These are phyloP conservation scores for Bagarius yarrelli DNA, from an alignment of 2,113 vertebrate genomes.

Conservation along the genomic window DNA sequence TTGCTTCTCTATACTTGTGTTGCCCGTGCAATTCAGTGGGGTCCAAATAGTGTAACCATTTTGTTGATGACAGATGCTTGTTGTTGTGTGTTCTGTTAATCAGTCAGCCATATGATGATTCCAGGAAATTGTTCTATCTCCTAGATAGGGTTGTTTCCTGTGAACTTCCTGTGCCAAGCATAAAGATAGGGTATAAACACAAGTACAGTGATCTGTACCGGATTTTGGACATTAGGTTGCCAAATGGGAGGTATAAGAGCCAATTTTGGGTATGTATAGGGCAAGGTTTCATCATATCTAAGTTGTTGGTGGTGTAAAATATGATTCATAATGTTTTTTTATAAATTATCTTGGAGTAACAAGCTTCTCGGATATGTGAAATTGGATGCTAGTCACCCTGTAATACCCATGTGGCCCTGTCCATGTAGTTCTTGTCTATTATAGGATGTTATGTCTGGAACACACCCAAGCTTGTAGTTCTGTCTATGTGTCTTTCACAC, in stretches of 20 bases:
- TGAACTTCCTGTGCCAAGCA: conserved; percentile 10
- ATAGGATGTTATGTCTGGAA: conserved; percentile 16
- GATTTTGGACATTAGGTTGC: neutral
- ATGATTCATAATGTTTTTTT: neutral
- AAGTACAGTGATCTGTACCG: neutral
- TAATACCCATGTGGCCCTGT: neutral
- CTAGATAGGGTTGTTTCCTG: conserved; percentile 28
- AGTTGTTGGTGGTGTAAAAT: neutral
- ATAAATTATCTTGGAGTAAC: neutral
- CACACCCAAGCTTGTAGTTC: neutral
- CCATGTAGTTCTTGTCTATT: neutral
- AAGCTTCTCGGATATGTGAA: neutral
- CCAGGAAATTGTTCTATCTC: conserved; percentile 32
- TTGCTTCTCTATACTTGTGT: neutral
- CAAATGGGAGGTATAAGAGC: neutral
- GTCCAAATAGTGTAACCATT: neutral
- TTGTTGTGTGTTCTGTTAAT: conserved; percentile 24
- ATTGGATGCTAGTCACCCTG: neutral
- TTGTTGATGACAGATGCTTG: conserved; percentile 15
- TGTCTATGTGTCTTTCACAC: conserved; percentile 11
- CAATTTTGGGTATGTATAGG: neutral
- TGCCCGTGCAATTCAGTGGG: too few species aligned
- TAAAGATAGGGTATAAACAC: conserved; percentile 2
- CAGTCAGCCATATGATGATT: conserved; percentile 25
- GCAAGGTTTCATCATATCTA: neutral